These are phyloP conservation scores for Lithophane socia DNA, from an alignment of 2,888 invertebrate species.

Conservation along the genomic window DNA sequence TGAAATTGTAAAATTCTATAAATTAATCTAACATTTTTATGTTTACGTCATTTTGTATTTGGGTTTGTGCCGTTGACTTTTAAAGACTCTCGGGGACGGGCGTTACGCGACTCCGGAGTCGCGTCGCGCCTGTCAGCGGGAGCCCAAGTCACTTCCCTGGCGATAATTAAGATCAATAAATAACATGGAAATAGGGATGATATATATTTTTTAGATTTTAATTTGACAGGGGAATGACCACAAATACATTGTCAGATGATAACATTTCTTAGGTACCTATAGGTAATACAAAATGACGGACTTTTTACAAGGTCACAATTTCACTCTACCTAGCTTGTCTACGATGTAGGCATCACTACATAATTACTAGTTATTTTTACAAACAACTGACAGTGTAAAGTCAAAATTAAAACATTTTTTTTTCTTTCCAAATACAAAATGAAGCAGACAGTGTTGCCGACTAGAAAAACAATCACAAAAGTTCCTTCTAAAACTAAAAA, in stretches of 20 bases:
- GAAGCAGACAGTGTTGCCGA: conserved; percentile 65
- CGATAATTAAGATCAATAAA: conserved; percentile 13
- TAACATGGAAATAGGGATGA: conserved; percentile 5
- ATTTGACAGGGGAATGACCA: conserved; percentile 42
- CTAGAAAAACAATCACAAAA: conserved; percentile 76
- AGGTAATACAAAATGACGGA: conserved; percentile 43
- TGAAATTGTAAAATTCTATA: conserved; percentile 71
- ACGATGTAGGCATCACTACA: conserved; percentile 38
- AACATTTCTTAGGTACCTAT: conserved; percentile 28
- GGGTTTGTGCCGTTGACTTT: conserved; percentile 11
- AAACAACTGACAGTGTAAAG: conserved; percentile 34
- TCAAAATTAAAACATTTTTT: conserved; percentile 17
- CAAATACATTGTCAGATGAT: conserved; percentile 38
- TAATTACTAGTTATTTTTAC: conserved; percentile 10
- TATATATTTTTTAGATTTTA: conserved; percentile 9
- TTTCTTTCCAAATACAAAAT: conserved; percentile 50
- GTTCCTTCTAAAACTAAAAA: conserved; percentile 65
- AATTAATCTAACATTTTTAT: conserved; percentile 59
- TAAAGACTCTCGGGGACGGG: background rate
- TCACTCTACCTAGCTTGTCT: conserved; percentile 47
- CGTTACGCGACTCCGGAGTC: background rate
- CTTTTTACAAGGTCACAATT: conserved; percentile 45
- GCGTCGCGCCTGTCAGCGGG: background rate
- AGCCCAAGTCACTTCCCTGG: conserved; percentile 20
- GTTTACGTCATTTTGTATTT: conserved; percentile 65